Evolutionary conservation across 37 sponge, comb jelly and placozoan species (phyloP), one percentile per base, ranked within the genome.

Genomic region (Trichoplax adhaerens): DNA sequence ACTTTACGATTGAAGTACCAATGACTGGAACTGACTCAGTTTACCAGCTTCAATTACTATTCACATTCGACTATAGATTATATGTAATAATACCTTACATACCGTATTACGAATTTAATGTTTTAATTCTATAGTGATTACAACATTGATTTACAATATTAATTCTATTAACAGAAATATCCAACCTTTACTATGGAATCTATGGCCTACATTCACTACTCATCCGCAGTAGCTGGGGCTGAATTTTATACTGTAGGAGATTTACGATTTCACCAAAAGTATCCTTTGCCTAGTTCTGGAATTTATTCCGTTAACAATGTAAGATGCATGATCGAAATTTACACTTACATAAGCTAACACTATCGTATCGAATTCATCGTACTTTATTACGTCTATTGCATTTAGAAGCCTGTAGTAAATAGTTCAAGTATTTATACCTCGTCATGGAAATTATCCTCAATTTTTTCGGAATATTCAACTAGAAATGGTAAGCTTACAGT

Each of bases 271-370:
- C 56, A 56, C 6, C 93, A 91, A 79, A 76, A 76, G 47, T 68
- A 54, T 48, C 89, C 93, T 4, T 72, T 91, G 3, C 88, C 88
- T 53, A 70, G 78, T 5, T 65, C 65, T 77, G 93, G 93, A 3
- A 59, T 58, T 1, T 56, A 82, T 6, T 58, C 69, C 53, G 52
- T 69, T 6, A 85, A 77, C 66, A 84, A 91, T 56, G 77, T 77
- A 51, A 58, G 78, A 53, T 4, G 5, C 1, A 5, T 6, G 54
- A 57, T 75, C 29, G 76, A 81, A 3, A 57, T 83, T n/a, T 8
- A 81, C 55, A 81, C 83, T 68, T 55, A 56, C 6, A 68, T 55
- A 48, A 61, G 90, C 10, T 52, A 46, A 1, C 56, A 10, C 10
- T 68, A 80, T 58, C 60, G 72, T 3, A 83, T 84, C 54, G 81